Conservation (phyloP, 2,888 invertebrate species). For the Aromia moschata region DNA sequence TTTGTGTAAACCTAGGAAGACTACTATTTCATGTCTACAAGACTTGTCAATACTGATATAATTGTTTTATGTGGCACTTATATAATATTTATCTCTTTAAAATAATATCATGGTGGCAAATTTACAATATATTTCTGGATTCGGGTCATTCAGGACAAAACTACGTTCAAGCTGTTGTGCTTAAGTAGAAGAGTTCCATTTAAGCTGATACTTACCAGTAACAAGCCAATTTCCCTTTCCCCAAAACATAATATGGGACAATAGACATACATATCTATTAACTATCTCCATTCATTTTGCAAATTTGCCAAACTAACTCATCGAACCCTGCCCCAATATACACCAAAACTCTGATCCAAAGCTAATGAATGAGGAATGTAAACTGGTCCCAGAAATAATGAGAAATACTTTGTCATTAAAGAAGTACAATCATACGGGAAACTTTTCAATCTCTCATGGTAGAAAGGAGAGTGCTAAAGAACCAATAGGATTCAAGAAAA, state of each 20-base stretch:
- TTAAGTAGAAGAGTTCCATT: too few species aligned
- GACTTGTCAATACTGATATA: slow-evolving; percentile 1
- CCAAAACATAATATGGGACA: too few species aligned
- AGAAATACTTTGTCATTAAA: slow-evolving; percentile 32
- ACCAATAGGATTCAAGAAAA: too few species aligned
- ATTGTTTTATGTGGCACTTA: neutral
- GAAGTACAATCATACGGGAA: slow-evolving; percentile 35
- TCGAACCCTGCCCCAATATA: neutral
- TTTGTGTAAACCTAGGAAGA: neutral
- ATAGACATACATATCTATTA: too few species aligned
- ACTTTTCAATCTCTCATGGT: too few species aligned
- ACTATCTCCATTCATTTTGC: too few species aligned
- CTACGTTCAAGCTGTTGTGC: too few species aligned
- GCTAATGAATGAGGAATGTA: slow-evolving; percentile 14
- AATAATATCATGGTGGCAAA: neutral
- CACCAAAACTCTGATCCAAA: slow-evolving; percentile 16
- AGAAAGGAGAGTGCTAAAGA: too few species aligned
- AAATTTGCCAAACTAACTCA: slow-evolving; percentile 4
- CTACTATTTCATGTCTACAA: neutral
- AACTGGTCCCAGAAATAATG: slow-evolving; percentile 26
- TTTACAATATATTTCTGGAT: neutral
- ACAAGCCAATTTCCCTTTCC: too few species aligned
- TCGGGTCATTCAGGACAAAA: too few species aligned
- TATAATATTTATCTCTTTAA: neutral
- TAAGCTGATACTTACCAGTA: too few species aligned